These are phyloP conservation scores for Edolisoma coerulescens DNA, from an alignment of 2,113 vertebrate genomes.

Conservation along the genomic window DNA sequence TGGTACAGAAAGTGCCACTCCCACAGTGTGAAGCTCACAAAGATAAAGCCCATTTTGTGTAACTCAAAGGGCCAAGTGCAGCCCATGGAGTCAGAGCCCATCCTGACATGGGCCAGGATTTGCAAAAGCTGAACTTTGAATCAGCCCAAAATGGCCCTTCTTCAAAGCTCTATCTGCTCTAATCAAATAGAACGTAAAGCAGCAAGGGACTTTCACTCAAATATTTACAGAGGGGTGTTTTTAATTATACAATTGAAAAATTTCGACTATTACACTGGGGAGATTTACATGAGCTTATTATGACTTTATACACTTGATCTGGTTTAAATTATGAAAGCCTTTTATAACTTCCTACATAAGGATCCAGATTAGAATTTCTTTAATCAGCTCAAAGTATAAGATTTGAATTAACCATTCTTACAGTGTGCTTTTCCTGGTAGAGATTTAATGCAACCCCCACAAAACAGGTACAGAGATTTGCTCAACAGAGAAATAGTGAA, in stretches of 20 bases:
- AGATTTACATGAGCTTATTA: slow-evolving; percentile 15
- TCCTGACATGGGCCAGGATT: not conserved
- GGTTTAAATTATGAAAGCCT: slow-evolving; percentile 24
- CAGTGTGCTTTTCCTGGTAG: not conserved
- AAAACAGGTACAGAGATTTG: not conserved
- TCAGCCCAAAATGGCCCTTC: not conserved
- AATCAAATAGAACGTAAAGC: not conserved
- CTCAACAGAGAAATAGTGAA: not conserved
- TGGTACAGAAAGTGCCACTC: not conserved
- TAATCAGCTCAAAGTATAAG: slow-evolving; percentile 14
- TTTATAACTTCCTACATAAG: not conserved
- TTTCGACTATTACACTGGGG: not conserved
- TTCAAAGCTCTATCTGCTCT: not conserved
- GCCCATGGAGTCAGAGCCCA: not conserved
- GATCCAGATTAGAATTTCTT: slow-evolving; percentile 14
- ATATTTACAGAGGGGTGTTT: not conserved
- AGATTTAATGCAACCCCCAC: not conserved
- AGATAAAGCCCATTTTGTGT: not conserved
- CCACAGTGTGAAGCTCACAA: not conserved
- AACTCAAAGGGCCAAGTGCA: not conserved
- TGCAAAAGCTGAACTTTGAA: not conserved
- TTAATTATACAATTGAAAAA: slow-evolving; percentile 23
- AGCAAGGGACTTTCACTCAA: not conserved
- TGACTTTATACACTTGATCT: slow-evolving; percentile 29
- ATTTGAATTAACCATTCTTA: not conserved